Evolutionary conservation across 2,888 invertebrate genomes (phyloP), one percentile per base, ranked within the genome.

Genomic region (Aplocera efformata): DNA sequence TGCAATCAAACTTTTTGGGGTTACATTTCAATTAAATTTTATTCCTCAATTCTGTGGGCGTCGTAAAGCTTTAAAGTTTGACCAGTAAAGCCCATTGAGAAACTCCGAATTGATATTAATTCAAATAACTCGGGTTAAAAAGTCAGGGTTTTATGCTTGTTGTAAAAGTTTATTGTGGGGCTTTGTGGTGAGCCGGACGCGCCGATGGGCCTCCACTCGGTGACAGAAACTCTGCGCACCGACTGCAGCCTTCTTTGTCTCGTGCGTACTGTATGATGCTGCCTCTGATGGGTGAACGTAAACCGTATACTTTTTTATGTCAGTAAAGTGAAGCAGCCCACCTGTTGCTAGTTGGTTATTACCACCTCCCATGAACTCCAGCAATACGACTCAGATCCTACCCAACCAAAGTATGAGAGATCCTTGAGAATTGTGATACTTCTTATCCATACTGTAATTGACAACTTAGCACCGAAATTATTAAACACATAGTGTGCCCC

Each of bases 121-220:
- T 86, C 88, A 88, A 88, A 88, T 88, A 88, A 86, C 80, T 85
- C 73, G 73, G 88, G 85, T 85, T 85, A 88, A 88, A 88, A 88
- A 88, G 85, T 86, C 86, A 74, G 85, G 85, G 81, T 88, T 88
- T 88, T 88, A 88, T 88, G 81, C 71, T 73, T 59, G 88, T 67
- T 85, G 84, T 88, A 88, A 88, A 88, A 81, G 77, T 88, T 88
- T 88, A 88, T 88, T 80, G 79, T 74, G 65, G 86, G 83, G 77
- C 86, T 88, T 88, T 88, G 86, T 88, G 82, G 82, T 70, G 72
- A 79, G 77, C 75, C 82, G 84, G 81, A 79, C 82, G 82, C 79
- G 85, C 82, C 85, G 85, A 79, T 80, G 72, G 79, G 74, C 73
- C 73, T 63, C 66, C 66, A 65, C 54, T 60, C 64, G 72, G 64